Percentiles rank a stretch among this genome's conserved stretches.
Conservation (phyloP, 1,140 invertebrate genomes). For the Papilio polytes region DNA sequence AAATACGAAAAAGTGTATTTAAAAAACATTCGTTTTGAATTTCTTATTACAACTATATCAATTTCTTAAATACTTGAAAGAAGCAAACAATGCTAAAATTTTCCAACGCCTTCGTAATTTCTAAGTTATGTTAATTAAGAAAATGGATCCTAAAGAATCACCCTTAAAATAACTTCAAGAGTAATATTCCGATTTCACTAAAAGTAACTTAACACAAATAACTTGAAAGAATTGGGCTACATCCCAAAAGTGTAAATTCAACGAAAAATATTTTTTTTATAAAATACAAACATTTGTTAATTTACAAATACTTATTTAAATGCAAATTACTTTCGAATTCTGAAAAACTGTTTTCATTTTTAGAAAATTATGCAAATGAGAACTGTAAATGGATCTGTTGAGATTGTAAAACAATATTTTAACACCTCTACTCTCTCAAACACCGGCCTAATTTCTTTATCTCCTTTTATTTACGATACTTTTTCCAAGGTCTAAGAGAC, state of each 20-base stretch:
- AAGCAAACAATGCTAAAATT: background rate
- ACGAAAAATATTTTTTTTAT: background rate
- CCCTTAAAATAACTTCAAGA: background rate
- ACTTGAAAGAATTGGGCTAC: background rate
- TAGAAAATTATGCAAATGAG: background rate
- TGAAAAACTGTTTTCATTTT: background rate
- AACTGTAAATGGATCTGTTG: background rate
- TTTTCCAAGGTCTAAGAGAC: too few relatives aligned
- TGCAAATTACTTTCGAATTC: background rate
- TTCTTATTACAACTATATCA: background rate
- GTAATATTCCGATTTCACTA: background rate
- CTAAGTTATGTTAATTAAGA: slow-evolving; percentile 12
- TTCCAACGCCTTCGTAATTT: background rate
- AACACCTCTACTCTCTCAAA: too few relatives aligned
- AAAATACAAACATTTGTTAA: background rate
- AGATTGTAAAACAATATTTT: background rate
- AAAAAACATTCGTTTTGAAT: background rate
- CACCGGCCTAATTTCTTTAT: too few relatives aligned
- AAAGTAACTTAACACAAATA: background rate
- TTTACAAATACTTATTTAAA: background rate
- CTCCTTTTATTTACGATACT: too few relatives aligned
- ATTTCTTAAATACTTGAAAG: background rate
- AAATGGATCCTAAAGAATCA: slow-evolving; percentile 3
- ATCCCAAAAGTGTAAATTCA: background rate
- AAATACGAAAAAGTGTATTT: too few relatives aligned